These are phyloP conservation scores for Cabera pusaria DNA, from an alignment of 2,888 invertebrate species.

Conservation along the genomic window DNA sequence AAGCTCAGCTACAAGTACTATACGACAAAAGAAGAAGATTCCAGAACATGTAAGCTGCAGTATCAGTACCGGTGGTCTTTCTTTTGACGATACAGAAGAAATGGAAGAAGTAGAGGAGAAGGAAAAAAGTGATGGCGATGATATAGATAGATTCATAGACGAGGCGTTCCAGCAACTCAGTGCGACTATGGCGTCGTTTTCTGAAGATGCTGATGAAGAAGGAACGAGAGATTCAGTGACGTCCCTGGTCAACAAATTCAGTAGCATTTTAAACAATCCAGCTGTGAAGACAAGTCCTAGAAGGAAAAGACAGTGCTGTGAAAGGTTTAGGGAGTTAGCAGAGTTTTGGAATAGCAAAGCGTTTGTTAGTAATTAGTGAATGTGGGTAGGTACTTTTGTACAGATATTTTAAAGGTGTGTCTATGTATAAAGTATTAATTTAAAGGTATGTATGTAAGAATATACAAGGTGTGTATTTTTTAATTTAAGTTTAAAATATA, in stretches of 20 bases:
- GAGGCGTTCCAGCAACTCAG: constrained; percentile 65
- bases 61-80: constrained; percentile 57
- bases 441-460: too few species aligned
- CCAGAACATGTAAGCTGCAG: constrained; percentile 65
- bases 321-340: constrained; percentile 62
- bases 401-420: constrained; percentile 16
- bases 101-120: constrained; percentile 11
- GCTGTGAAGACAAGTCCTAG: constrained; percentile 50
- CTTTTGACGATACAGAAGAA: constrained; percentile 63
- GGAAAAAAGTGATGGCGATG: constrained; percentile 43
- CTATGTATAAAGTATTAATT: not conserved
- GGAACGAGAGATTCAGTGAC: constrained; percentile 59
- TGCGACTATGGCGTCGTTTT: constrained; percentile 46
- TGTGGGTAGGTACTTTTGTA: constrained; percentile 12
- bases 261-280: constrained; percentile 54
- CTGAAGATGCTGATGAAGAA: constrained; percentile 39
- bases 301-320: constrained; percentile 54
- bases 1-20: constrained; percentile 54
- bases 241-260: constrained; percentile 64
- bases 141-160: constrained; percentile 64
- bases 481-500: too few species aligned
- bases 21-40: constrained; percentile 41
- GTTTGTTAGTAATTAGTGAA: constrained; percentile 29
- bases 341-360: constrained; percentile 64
- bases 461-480: too few species aligned